Evolutionary conservation across 2,113 vertebrate species (phyloP), one percentile per base, ranked within the genome.

Genomic region (Empidonax traillii): DNA sequence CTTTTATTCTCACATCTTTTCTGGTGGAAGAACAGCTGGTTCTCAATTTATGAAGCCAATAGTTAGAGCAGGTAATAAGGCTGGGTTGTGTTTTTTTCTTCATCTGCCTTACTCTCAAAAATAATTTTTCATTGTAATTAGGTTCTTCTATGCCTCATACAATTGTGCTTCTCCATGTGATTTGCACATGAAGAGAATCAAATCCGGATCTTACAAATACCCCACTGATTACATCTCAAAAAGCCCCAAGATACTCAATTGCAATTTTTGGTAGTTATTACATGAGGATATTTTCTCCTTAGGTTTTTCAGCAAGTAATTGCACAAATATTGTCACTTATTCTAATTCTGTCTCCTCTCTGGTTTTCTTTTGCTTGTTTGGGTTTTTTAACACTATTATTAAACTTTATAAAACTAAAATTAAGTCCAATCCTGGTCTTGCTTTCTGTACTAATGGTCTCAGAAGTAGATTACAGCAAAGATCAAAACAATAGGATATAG

Each of bases 171-270:
- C 69, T 89, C 56, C 27, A 24, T 33, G 28, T 81, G 83, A 84
- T 93, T 90, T 93, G 28, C 59, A 93, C 41, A 81, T 77, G 79
- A 95, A 94, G 68, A 35, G 72, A 93, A 72, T 81, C 25, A 95
- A 86, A 91, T 65, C 19, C 67, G 71, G 47, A 89, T 72, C 56
- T 65, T 68, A 53, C 35, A 74, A 90, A 77, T 62, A 86, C 12
- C 18, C 49, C 8, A 65, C 65, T 84, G 47, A 88, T 75, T 85
- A 78, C 20, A 78, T 84, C 68, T 94, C 25, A 61, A 68, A 96
- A 93, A 81, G 9, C 15, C 56, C 24, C 22, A 61, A 43, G 52
- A 84, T 62, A 55, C 47, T 80, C 35, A 63, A 31, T 19, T 86
- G 51, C 22, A 86, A 14, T 65, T 94, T 89, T 58, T 94, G 28